Base-by-base conservation (phyloP, 1,140 invertebrate genomes). In the Cydia fagiglandana region DNA sequence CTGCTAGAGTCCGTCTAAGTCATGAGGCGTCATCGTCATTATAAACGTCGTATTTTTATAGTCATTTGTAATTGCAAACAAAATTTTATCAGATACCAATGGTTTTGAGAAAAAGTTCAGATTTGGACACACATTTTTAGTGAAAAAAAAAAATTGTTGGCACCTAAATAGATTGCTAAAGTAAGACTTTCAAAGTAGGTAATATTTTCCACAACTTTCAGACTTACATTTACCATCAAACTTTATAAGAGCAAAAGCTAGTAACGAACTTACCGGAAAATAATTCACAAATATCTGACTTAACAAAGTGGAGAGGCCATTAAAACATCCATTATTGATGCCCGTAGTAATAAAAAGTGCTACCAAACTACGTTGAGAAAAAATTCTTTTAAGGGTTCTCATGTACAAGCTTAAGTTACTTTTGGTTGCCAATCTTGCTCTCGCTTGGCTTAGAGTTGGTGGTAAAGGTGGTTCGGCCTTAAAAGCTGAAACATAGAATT, bases 391-490 rank as follows among this genome's bases (percentile, higher is more conserved):
- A 30, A 80, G 41, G 53, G 75, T 74, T 28, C 17, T n/a, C n/a
- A 78, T 17, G 38, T 80, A 80, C 24, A 45, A 75, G 10, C 20
- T n/a, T 0, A 64, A 34, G 45, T 74, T 24, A 20, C 13, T 20
- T 28, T 70, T 70, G 28, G 38, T 20, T 10, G 13, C 28, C 15
- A 56, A 17, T 10, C 75, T 61, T 10, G 50, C 74, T 73, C 79
- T 75, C 4, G 82, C 45, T 75, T 89, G 88, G 1, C 84, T 84
- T 47, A 86, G 79, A 85, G 93, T 95, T 4, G 95, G 95, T 13
- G 96, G 95, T 4, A 88, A 80, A 24, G 84, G 81, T 1, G 95
- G 95, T 76, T 89, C 88, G 41, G 94, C 93, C 77, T 93, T 87
- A 84, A 96, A 96, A 80, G 95, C 95, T 95, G 30, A 82, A 78